A percentile compares a stretch with the other conserved stretches of the same genome.
These are phyloP conservation scores for Crambe crambe DNA, from an alignment of 37 sponge, comb jelly and placozoan species.

Conservation along the genomic window DNA sequence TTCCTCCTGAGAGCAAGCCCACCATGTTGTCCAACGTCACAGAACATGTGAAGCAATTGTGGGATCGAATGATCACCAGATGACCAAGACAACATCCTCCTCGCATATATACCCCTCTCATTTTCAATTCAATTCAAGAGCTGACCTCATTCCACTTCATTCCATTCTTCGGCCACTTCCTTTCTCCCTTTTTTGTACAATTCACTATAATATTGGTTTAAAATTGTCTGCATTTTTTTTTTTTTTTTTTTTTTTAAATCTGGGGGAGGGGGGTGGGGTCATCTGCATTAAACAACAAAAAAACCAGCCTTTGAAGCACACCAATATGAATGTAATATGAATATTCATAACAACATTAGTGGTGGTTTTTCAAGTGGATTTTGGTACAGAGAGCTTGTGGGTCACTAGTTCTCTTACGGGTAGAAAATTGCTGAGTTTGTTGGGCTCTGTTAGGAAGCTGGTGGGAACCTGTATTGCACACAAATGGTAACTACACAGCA, in stretches of 20 bases:
- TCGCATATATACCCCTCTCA: not conserved
- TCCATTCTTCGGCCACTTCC: not conserved
- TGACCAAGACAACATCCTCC: not conserved
- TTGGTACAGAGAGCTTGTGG: conserved; percentile 52
- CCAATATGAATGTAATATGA: too few relatives aligned
- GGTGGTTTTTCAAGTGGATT: too few relatives aligned
- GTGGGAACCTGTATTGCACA: conserved; percentile 47
- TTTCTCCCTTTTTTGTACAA: not conserved
- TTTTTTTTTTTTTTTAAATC: not conserved
- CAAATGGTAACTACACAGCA: not conserved
- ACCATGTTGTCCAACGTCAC: conserved; percentile 13
- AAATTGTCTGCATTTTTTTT: not conserved
- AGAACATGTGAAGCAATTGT: conserved; percentile 26
- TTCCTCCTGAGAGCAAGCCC: not conserved
- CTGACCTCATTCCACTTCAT: not conserved
- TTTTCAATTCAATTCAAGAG: not conserved
- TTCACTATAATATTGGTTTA: not conserved
- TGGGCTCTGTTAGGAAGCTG: conserved; percentile 50
- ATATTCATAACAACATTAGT: too few relatives aligned
- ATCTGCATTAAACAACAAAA: not conserved
- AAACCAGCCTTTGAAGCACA: not conserved
- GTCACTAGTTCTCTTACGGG: conserved; percentile 33
- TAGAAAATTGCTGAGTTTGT: conserved; percentile 42
- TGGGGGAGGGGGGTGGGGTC: not conserved
- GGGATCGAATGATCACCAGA: conserved; percentile 18